Evolutionary conservation across 2,888 invertebrate species (phyloP).

Genomic region (Drosophila subquinaria): DNA sequence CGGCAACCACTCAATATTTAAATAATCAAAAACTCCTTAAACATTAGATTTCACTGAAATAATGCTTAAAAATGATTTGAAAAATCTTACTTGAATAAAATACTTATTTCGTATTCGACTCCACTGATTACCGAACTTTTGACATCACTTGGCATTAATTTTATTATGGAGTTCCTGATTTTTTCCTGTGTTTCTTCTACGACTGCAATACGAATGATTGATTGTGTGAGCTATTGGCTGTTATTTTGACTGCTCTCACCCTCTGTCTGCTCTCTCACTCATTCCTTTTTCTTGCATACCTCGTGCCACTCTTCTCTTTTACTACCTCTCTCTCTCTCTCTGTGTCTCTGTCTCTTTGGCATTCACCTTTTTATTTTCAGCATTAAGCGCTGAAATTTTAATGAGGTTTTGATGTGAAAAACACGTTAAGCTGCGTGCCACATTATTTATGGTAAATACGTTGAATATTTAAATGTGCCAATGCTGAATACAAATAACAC

Average conservation of each 20-base stretch:
- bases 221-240: constrained; percentile 48
- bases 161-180: no score
- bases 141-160: no score
- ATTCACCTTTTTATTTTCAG: constrained; percentile 45
- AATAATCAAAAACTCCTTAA: no score
- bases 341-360: neutral
- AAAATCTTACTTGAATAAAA: no score
- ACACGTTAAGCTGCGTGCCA: constrained; percentile 56
- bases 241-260: neutral
- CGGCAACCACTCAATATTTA: no score
- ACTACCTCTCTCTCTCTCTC: neutral
- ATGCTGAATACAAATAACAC: constrained; percentile 21
- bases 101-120: no score
- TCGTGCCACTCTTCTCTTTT: neutral
- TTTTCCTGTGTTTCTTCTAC: neutral
- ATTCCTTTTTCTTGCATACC: no score
- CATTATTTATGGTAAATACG: constrained; percentile 64
- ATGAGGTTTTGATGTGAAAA: constrained; percentile 66
- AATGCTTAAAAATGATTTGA: no score
- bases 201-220: constrained; percentile 51
- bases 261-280: neutral
- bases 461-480: constrained; percentile 43
- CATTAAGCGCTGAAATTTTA: constrained; percentile 61
- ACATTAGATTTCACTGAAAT: no score
- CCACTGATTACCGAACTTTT: no score